Conservation (phyloP, 2,113 vertebrate species). For the Eurypyga helias region DNA sequence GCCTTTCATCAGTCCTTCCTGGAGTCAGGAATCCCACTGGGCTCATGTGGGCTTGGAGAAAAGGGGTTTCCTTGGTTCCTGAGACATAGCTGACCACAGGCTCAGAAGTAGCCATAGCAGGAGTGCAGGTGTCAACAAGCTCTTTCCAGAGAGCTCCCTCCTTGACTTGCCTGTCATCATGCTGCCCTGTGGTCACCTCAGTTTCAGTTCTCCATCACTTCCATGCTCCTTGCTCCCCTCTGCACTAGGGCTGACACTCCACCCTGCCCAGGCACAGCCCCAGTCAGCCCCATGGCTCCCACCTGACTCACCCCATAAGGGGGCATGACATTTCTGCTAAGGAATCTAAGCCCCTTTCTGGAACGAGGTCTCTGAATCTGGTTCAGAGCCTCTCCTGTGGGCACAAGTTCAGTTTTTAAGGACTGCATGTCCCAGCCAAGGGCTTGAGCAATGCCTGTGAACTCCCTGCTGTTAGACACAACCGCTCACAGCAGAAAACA, state of each 20-base stretch:
- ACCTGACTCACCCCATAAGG: background rate
- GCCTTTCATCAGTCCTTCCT: background rate
- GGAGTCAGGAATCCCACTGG: background rate
- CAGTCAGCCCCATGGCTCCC: background rate
- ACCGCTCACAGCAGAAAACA: background rate
- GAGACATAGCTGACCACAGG: background rate
- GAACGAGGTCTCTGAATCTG: background rate
- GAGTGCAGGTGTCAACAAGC: background rate
- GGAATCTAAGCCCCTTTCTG: background rate
- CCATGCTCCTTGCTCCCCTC: background rate
- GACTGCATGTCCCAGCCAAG: background rate
- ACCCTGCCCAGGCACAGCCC: background rate
- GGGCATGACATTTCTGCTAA: background rate
- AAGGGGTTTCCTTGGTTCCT: background rate
- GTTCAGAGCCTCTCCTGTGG: background rate
- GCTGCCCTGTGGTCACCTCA: background rate
- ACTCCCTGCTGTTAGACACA: background rate
- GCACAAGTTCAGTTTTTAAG: slow-evolving; percentile 1
- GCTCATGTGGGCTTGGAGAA: background rate
- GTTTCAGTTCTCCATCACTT: background rate
- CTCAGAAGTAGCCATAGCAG: background rate
- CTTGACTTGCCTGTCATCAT: background rate
- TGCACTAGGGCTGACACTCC: background rate
- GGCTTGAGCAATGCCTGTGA: background rate
- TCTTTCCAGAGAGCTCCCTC: background rate